These are phyloP conservation scores for Sminthopsis crassicaudata DNA, from an alignment of 2,113 vertebrate species.

Conservation along the genomic window DNA sequence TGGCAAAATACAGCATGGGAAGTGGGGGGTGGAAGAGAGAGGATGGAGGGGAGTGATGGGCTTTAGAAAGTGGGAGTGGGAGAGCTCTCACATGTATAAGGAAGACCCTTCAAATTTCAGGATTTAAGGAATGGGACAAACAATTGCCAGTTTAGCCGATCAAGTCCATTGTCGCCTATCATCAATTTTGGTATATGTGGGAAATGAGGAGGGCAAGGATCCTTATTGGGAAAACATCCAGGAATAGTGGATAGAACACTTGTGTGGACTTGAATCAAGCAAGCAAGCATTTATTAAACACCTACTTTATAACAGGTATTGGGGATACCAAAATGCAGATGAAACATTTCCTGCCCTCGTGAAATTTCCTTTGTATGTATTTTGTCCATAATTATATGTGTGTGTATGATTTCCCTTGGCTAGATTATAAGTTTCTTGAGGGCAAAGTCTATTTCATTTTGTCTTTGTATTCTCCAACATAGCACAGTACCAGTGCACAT, in stretches of 20 bases:
- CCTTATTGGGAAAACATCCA: not conserved
- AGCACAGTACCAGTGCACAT: not conserved
- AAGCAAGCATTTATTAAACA: not conserved
- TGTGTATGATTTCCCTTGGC: not conserved
- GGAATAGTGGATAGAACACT: not conserved
- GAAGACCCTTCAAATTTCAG: not conserved
- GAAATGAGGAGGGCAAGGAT: not conserved
- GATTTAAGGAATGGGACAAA: not conserved
- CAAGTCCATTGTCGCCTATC: not conserved
- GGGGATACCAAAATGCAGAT: not conserved
- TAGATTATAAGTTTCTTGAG: not conserved
- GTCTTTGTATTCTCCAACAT: not conserved
- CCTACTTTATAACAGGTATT: not conserved
- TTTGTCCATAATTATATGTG: not conserved
- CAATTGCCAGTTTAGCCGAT: not conserved
- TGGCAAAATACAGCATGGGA: rapidly evolving
- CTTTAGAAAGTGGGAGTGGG: not conserved
- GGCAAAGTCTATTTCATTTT: not conserved
- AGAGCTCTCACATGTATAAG: not conserved
- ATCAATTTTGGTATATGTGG: not conserved
- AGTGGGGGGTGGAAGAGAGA: not conserved
- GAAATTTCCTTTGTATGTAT: not conserved
- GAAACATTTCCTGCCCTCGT: not conserved
- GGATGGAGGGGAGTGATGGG: too few species aligned
- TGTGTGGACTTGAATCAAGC: not conserved